These are phyloP conservation scores for Meloe dianella DNA, from an alignment of 2,888 invertebrate species.

Conservation along the genomic window DNA sequence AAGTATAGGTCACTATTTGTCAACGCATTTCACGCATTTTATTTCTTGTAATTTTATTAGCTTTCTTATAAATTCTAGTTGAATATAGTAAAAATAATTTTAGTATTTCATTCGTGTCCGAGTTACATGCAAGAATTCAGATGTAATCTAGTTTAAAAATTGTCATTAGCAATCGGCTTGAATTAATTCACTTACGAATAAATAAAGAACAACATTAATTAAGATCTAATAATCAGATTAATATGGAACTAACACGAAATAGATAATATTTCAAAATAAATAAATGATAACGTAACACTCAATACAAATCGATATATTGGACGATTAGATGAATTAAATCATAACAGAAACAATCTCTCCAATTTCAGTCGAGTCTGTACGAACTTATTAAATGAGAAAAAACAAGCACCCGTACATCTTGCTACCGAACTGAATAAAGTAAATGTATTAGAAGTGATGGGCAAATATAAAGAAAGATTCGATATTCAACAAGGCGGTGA, in stretches of 20 bases:
- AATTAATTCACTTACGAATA: not conserved
- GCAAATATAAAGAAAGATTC: constrained; percentile 70
- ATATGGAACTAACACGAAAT: constrained; percentile 13
- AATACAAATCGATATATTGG: not conserved
- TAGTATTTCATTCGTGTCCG: not conserved
- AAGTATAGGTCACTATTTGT: not conserved
- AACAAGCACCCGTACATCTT: constrained; percentile 80
- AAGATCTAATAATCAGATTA: constrained; percentile 4
- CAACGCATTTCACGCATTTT: no score
- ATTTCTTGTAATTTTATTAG: no score
- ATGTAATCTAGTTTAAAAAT: not conserved
- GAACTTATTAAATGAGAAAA: constrained; percentile 74
- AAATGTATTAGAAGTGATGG: constrained; percentile 71
- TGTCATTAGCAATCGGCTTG: not conserved
- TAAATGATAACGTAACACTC: not conserved
- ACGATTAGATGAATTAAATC: not conserved
- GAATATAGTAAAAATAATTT: not conserved
- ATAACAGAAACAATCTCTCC: constrained; percentile 2
- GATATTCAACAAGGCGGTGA: constrained; percentile 79
- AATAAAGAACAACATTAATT: constrained; percentile 14
- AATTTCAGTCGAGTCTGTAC: constrained; percentile 70
- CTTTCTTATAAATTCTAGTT: not conserved
- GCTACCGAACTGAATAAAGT: constrained; percentile 81
- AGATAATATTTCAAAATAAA: not conserved
- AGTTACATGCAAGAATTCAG: not conserved